Evolutionary conservation across 2,113 vertebrate species (phyloP), one percentile per base, ranked within the genome.

Genomic region (Lethenteron camtschaticum): DNA sequence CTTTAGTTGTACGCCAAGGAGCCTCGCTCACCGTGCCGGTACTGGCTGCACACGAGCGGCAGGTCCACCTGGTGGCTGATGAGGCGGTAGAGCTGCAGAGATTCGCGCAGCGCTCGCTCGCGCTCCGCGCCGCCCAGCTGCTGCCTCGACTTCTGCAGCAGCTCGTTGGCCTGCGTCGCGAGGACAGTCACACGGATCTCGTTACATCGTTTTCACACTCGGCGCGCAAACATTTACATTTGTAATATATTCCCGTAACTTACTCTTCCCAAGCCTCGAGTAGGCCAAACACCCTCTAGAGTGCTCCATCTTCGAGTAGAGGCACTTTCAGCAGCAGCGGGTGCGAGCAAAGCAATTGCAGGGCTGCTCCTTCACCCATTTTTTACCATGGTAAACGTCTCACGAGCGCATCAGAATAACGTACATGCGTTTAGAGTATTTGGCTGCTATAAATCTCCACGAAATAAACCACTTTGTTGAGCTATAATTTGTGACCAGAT

Each of bases 11-110:
- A 41, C 4, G 6, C 41, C 41, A 41, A 41, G 41, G 41, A 5
- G 41, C 41, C 41, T 41, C 41, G 6, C 41, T 41, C 41, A 96
- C 94, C 94, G 80, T 96, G 90, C 11, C 94, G 84, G 74, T 96
- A 99, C 70, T 96, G 92, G 1, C 79, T 81, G 80, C 94, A 96
- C 69, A 99, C 87, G 57, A 82, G 85, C 2, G 86, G 76, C 77
- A 99, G 84, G 72, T 99, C 92, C 6, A 91, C 87, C 78, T 95
- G 85, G 71, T 85, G 86, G 75, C 90, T 91, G 76, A 99, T 99
- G 78, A 89, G 87, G 69, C 95, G 89, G 76, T 96, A 99, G 14
- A 95, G 86, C 8, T 78, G 85, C 56, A 99, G 78, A 2, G 90
- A 96, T 72, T 99, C 92, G 70, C 82, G 82, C 68, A 99, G 78